Conservation (phyloP, 2,113 vertebrate species). For the Corvus moneduloides region DNA sequence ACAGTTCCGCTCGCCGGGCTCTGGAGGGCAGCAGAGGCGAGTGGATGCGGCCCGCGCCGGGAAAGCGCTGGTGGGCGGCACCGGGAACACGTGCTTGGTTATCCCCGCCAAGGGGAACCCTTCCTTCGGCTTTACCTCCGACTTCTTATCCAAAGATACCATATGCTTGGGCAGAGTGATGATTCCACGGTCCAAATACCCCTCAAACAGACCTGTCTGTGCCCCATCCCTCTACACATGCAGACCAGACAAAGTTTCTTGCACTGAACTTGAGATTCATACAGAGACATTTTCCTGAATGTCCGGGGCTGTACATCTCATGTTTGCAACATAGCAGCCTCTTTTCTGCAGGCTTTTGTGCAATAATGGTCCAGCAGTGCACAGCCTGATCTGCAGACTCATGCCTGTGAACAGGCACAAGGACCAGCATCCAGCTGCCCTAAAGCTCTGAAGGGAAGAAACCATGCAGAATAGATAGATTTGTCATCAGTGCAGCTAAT, state of each 20-base stretch:
- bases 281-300: not conserved
- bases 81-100: not conserved
- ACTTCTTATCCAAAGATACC: not conserved
- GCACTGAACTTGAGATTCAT: not conserved
- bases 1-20: not conserved
- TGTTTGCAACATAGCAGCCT: not conserved
- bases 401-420: not conserved
- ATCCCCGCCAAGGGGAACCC: not conserved
- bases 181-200: not conserved
- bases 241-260: not conserved
- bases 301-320: not conserved
- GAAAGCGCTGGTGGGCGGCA: too few species aligned
- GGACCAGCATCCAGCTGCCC: not conserved
- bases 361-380: not conserved
- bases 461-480: not conserved
- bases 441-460: not conserved
- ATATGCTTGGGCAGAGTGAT: not conserved
- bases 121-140: not conserved
- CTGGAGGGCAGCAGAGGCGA: constrained; percentile 48
- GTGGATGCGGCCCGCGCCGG: not conserved
- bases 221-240: not conserved
- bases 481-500: not conserved
- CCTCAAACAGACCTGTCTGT: not conserved
- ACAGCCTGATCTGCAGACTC: not conserved
- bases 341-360: not conserved